These are phyloP conservation scores for Pluvialis apricaria DNA, from an alignment of 2,113 vertebrate species.

Conservation along the genomic window DNA sequence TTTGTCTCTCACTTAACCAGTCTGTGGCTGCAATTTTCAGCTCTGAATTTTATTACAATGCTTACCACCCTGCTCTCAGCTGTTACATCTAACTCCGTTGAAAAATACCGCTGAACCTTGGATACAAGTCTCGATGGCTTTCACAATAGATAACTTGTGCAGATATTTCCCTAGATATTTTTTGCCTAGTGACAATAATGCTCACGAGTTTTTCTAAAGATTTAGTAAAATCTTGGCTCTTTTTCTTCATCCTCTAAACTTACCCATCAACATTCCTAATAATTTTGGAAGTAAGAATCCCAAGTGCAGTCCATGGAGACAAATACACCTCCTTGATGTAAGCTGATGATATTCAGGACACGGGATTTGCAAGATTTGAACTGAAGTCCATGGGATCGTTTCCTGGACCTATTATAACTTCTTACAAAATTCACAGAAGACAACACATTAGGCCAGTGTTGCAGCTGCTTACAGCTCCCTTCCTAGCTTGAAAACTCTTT, in stretches of 20 bases:
- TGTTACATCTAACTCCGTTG: not conserved
- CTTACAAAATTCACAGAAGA: not conserved
- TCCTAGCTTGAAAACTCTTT: not conserved
- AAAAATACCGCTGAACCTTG: not conserved
- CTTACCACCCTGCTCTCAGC: not conserved
- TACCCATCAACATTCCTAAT: not conserved
- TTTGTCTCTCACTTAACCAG: not conserved
- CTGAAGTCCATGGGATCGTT: not conserved
- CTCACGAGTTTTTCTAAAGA: not conserved
- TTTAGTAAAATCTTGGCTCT: not conserved
- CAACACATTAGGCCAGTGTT: not conserved
- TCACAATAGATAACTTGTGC: not conserved
- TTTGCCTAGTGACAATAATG: not conserved
- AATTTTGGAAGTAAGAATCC: not conserved
- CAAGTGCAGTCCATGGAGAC: not conserved
- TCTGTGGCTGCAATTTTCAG: not conserved
- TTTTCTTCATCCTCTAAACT: not conserved
- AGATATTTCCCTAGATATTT: not conserved
- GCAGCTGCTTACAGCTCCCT: not conserved
- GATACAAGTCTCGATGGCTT: not conserved
- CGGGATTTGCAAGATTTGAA: not conserved
- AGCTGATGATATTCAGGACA: not conserved
- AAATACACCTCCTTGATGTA: not conserved
- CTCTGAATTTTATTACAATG: not conserved
- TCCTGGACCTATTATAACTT: not conserved